These are phyloP conservation scores for Listrodromus nycthemerus DNA, from an alignment of 2,888 invertebrate species.

Conservation along the genomic window DNA sequence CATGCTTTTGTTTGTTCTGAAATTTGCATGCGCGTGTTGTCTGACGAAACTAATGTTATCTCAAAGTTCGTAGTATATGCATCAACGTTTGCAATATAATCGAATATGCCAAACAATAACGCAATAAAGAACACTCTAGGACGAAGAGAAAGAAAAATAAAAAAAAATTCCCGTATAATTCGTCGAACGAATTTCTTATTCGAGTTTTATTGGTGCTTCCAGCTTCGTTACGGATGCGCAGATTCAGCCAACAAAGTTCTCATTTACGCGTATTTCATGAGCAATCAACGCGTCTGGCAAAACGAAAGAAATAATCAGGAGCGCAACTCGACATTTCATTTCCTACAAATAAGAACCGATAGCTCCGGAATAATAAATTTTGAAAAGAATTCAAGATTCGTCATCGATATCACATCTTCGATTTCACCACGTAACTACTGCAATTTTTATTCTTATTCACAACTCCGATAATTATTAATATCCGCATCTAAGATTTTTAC, in stretches of 20 bases:
- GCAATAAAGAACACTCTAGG: conserved; percentile 7
- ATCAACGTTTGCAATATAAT: conserved; percentile 19
- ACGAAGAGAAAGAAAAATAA: conserved; percentile 3
- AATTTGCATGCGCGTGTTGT: conserved; percentile 57
- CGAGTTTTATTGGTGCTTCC: neutral
- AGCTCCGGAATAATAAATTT: too few species aligned
- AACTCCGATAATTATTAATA: too few species aligned
- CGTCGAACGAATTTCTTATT: neutral
- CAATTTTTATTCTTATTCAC: too few species aligned
- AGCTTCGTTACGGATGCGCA: neutral
- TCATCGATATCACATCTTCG: too few species aligned
- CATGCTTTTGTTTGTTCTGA: conserved; percentile 32
- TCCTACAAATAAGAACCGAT: too few species aligned
- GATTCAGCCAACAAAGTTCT: neutral
- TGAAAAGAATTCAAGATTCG: too few species aligned
- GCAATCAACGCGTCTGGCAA: neutral
- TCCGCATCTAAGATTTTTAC: neutral
- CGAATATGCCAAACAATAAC: conserved; percentile 12
- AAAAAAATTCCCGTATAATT: neutral
- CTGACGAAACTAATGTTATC: conserved; percentile 12
- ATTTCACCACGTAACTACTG: too few species aligned
- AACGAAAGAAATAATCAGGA: neutral
- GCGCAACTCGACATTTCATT: too few species aligned
- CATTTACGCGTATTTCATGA: neutral
- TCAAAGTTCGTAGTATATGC: conserved; percentile 30